These are phyloP conservation scores for Onychorhynchus coronatus DNA, from an alignment of 2,113 vertebrate genomes.

Conservation along the genomic window DNA sequence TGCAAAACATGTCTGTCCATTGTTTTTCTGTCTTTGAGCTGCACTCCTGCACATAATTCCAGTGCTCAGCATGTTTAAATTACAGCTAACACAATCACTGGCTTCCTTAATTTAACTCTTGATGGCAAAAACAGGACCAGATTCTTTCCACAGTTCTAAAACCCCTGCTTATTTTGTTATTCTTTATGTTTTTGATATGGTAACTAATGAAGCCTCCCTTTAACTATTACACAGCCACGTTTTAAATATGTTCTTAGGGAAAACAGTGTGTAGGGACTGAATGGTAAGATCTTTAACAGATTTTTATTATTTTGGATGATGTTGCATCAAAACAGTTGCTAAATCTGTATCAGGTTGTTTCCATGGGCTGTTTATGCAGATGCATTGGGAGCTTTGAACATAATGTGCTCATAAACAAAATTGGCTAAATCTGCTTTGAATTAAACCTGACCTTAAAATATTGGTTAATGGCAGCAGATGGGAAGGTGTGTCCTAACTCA, in stretches of 20 bases:
- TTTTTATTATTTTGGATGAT: conserved; percentile 12
- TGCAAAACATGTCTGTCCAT: conserved; percentile 25
- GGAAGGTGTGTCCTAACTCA: neutral
- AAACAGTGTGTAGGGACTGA: neutral
- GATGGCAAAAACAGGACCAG: conserved; percentile 33
- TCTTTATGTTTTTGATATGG: neutral
- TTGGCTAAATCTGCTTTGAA: conserved; percentile 32
- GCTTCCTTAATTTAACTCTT: conserved; percentile 28
- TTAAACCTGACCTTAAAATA: neutral
- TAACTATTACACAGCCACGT: neutral
- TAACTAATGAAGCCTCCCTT: neutral
- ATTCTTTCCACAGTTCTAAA: neutral
- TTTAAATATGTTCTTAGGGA: neutral
- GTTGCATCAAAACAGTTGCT: conserved; percentile 18
- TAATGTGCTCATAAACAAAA: conserved; percentile 12
- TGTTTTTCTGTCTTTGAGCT: conserved; percentile 30
- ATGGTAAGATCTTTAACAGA: neutral
- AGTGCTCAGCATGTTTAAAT: conserved; percentile 39
- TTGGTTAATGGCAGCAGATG: neutral
- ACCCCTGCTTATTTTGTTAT: neutral
- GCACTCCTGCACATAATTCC: neutral
- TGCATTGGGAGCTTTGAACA: neutral
- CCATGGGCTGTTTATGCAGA: conserved; percentile 1
- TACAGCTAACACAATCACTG: conserved; percentile 22
- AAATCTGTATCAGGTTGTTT: conserved; percentile 46